A percentile compares a stretch with the other conserved stretches of the same genome.
Evolutionary conservation across 2,888 invertebrate species (phyloP).

Genomic region (Deroplatys truncata): DNA sequence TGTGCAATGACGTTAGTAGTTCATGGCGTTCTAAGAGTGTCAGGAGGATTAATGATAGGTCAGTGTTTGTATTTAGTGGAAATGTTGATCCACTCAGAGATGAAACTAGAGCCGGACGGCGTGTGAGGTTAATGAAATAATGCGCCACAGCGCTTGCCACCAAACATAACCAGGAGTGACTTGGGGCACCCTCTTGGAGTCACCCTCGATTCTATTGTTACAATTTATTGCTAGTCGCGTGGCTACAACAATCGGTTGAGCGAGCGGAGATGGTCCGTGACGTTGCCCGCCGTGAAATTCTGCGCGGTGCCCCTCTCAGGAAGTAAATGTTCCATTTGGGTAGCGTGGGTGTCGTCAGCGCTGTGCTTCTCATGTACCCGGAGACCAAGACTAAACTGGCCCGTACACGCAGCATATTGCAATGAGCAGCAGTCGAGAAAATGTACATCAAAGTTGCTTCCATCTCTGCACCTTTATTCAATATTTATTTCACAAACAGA

Average conservation of each 20-base stretch:
- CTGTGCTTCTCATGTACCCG: not conserved
- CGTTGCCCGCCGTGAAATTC: constrained; percentile 1
- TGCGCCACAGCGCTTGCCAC: not conserved
- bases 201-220: not conserved
- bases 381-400: no score
- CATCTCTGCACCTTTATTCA: no score
- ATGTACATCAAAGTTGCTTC: no score
- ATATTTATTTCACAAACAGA: no score
- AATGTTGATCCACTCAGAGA: no score
- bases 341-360: not conserved
- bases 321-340: not conserved
- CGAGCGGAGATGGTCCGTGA: not conserved
- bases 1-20: no score
- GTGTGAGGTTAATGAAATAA: not conserved
- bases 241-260: not conserved
- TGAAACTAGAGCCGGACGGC: not conserved
- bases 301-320: not conserved
- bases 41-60: no score
- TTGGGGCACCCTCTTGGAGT: not conserved
- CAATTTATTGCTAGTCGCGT: not conserved
- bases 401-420: no score
- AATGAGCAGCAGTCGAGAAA: no score
- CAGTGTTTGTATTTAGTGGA: no score
- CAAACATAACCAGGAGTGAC: not conserved
- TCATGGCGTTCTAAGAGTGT: no score